These are phyloP conservation scores for Urocyon cinereoargenteus DNA, from an alignment of 2,797 vertebrate genomes.

Conservation along the genomic window DNA sequence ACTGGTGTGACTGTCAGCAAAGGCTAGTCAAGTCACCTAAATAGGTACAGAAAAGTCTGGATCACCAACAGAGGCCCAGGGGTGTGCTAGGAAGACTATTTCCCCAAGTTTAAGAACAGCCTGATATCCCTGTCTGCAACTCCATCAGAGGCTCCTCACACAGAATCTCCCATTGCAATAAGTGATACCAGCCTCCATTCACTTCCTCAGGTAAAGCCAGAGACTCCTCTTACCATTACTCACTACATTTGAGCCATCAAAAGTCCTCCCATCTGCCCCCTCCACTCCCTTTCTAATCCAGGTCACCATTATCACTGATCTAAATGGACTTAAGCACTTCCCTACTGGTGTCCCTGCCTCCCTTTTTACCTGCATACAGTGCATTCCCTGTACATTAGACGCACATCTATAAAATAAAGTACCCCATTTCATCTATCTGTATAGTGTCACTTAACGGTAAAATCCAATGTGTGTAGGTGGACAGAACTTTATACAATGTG, in stretches of 20 bases:
- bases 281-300: background rate
- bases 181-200: background rate
- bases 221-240: background rate
- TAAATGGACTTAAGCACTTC: background rate
- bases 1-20: background rate
- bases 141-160: background rate
- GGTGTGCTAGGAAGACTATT: background rate
- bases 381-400: background rate
- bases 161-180: background rate
- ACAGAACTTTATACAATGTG: background rate
- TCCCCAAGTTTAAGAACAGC: background rate
- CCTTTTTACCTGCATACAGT: background rate
- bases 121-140: background rate
- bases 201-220: background rate
- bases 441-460: background rate
- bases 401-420: background rate
- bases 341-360: background rate
- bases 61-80: background rate
- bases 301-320: background rate
- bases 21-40: background rate
- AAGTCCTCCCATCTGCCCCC: background rate
- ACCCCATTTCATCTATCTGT: background rate
- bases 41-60: background rate
- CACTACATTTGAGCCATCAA: background rate
- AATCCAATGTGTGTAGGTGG: background rate